A percentile compares a stretch with the other conserved stretches of the same genome.
Conservation (phyloP, 2,797 vertebrate species). For the Hoplostethus atlanticus region DNA sequence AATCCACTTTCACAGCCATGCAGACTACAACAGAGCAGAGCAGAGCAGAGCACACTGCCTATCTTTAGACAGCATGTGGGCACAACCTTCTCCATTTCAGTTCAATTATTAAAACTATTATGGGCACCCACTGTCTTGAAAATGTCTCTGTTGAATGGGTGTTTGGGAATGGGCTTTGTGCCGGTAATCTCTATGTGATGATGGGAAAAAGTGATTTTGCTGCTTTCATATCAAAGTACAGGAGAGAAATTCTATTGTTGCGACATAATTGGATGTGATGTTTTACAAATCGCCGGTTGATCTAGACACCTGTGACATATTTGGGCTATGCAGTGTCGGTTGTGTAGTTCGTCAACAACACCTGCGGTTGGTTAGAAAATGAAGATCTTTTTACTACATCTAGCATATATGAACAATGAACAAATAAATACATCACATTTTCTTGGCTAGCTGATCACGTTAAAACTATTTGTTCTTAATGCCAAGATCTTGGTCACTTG, state of each 20-base stretch:
- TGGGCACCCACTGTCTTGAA: conserved; percentile 37
- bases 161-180: not conserved
- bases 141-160: conserved; percentile 22
- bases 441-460: not conserved
- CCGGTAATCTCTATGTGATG: not conserved
- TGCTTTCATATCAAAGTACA: not conserved
- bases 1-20: conserved; percentile 83
- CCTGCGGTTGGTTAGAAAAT: not conserved
- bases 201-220: conserved; percentile 9
- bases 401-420: not conserved
- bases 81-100: conserved; percentile 63
- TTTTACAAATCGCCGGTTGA: not conserved
- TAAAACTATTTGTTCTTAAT: not conserved
- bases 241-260: not conserved
- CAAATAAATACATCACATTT: not conserved
- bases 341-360: not conserved
- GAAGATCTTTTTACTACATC: not conserved
- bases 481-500: not conserved
- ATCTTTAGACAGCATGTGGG: conserved; percentile 74
- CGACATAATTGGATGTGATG: not conserved
- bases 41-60: conserved; percentile 54
- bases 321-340: not conserved
- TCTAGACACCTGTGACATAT: not conserved
- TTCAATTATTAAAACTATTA: conserved; percentile 70
- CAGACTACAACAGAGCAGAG: conserved; percentile 66